A percentile compares a stretch with the other conserved stretches of the same genome.
These are phyloP conservation scores for Cerastis rubricosa DNA, from an alignment of 2,888 invertebrate species.

Conservation along the genomic window DNA sequence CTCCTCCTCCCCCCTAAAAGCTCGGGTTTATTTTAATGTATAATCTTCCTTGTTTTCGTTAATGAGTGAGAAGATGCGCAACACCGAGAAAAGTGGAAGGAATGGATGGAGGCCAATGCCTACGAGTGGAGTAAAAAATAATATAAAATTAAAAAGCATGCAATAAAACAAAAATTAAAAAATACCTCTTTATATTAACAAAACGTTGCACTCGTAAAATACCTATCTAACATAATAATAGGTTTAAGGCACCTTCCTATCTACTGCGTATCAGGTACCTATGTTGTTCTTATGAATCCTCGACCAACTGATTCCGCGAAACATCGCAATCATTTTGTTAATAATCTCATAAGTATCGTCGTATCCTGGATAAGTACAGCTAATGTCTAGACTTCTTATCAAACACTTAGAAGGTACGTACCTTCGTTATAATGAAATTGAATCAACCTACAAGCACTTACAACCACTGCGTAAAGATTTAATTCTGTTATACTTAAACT, in stretches of 20 bases:
- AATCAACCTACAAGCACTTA: not conserved
- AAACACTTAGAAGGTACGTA: not conserved
- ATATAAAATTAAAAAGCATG: too few species aligned
- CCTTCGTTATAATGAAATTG: not conserved
- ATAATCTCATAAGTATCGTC: not conserved
- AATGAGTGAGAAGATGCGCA: too few species aligned
- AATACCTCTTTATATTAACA: too few species aligned
- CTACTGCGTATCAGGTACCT: not conserved
- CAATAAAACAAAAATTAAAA: too few species aligned
- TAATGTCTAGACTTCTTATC: slow-evolving; percentile 2
- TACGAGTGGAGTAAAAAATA: too few species aligned
- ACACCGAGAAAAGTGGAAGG: too few species aligned
- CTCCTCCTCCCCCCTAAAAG: too few species aligned
- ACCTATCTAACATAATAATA: not conserved
- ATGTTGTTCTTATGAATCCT: not conserved
- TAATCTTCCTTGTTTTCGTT: too few species aligned
- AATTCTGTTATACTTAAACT: not conserved
- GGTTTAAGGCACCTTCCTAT: too few species aligned
- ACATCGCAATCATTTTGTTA: not conserved
- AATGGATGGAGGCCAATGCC: too few species aligned
- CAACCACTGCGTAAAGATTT: not conserved
- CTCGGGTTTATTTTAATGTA: too few species aligned
- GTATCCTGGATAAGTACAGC: not conserved
- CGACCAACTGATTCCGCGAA: not conserved
- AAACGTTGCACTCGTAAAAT: not conserved